Base-by-base conservation (phyloP, 2,797 vertebrate genomes). In the Odontamblyopus rebecca region DNA sequence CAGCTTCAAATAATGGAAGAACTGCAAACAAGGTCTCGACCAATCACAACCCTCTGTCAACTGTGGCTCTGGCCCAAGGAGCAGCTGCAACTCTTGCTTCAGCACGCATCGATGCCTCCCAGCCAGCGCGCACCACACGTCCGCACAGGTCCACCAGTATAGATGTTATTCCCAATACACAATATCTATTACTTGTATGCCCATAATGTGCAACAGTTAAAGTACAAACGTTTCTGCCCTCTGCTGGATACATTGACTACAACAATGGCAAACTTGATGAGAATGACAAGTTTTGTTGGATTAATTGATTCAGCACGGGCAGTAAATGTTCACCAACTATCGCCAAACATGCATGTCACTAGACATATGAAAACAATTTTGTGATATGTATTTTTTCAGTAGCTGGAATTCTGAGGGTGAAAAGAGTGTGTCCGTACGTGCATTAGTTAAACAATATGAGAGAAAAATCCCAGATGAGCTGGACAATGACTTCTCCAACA, bases 401-500 rank as follows among this genome's bases (percentile, higher is more conserved):
- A 94, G 93, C 76, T 93, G 92, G 68, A 92, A 88, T 75, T 91
- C 92, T 71, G 76, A 94, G 76, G 93, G 91, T 0, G 96, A 97
- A 41, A 96, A 95, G 76, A 94, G 92, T 7, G 95, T 96, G 75
- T 97, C 97, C 1, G 98, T 99, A 61, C 94, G 97, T 5, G 95
- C 96, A 0, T 90, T 99, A 81, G 98, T 99, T 62, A 90, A 98
- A 85, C 97, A 98, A 72, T 99, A 98, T 7, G 98, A 99, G 86
- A 91, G 61, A 82, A 85, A 82, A 70, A 3, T 71, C 15, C 76
- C 84, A n/a, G 90, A 96, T 80, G 85, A 94, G 66, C 69, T 73
- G 75, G 68, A 88, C 70, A 0, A 62, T 13, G 83, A 91, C 51
- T 89, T 73, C 65, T 69, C 91, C 3, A 85, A 86, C 90, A 95